A percentile compares a stretch with the other conserved stretches of the same genome.
Evolutionary conservation across 2,888 invertebrate genomes (phyloP).

Genomic region (Caenorhabditis angaria): DNA sequence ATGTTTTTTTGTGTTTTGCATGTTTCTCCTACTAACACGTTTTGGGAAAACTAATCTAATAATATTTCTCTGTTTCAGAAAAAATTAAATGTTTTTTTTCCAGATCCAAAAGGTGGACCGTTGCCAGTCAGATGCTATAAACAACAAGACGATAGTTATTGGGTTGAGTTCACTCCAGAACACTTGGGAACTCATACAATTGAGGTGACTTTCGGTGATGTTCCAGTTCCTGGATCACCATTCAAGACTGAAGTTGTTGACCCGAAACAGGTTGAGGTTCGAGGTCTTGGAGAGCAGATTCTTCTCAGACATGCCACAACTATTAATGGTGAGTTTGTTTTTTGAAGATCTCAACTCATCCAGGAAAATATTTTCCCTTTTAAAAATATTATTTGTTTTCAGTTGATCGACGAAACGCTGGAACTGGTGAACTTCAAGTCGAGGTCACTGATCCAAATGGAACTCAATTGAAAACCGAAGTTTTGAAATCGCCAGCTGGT

Average conservation of each 20-base stretch:
- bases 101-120: constrained; percentile 76
- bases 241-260: constrained; percentile 88
- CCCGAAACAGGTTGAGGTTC: constrained; percentile 62
- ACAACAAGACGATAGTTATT: constrained; percentile 91
- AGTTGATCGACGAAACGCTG: constrained; percentile 68
- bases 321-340: constrained; percentile 48
- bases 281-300: constrained; percentile 54
- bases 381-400: constrained; percentile 22
- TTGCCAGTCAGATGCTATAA: constrained; percentile 92
- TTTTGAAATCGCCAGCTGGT: constrained; percentile 56
- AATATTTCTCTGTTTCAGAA: constrained; percentile 39
- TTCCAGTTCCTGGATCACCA: constrained; percentile 87
- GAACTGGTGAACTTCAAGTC: constrained; percentile 64
- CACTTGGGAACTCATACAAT: constrained; percentile 82
- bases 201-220: constrained; percentile 82
- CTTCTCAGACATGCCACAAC: constrained; percentile 62
- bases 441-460: constrained; percentile 68
- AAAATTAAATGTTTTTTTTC: constrained; percentile 1
- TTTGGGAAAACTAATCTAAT: constrained; percentile 37
- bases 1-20: constrained; percentile 27
- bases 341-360: background rate
- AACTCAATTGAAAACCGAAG: constrained; percentile 58
- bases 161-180: constrained; percentile 83
- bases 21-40: constrained; percentile 34
- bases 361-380: too few species aligned